These are phyloP conservation scores for Aphis gossypii DNA, from an alignment of 1,140 invertebrate species.

Conservation along the genomic window DNA sequence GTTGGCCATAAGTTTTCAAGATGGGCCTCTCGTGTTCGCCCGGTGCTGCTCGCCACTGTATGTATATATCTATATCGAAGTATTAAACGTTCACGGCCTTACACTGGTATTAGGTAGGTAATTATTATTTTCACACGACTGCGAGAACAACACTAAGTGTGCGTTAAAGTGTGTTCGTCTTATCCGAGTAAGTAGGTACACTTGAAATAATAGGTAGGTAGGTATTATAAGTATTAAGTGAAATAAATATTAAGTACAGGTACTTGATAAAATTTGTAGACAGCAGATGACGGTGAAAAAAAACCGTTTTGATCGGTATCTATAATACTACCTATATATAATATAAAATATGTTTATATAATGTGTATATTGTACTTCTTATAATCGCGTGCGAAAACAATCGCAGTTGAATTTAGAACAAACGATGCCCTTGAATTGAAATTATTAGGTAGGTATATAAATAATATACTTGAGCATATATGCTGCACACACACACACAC, in stretches of 20 bases:
- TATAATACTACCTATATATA: neutral
- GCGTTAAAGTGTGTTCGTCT: neutral
- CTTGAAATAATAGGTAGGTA: neutral
- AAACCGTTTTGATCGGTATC: neutral
- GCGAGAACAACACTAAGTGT: neutral
- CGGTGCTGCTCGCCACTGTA: no score
- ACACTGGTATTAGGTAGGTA: neutral
- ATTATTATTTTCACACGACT: neutral
- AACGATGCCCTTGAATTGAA: neutral
- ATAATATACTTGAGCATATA: neutral
- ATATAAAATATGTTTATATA: neutral
- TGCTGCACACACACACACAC: no score
- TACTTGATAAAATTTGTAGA: neutral
- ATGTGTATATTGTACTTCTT: neutral
- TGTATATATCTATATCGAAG: no score
- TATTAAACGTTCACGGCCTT: neutral
- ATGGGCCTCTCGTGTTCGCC: no score
- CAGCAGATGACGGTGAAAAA: neutral
- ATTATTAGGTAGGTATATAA: neutral
- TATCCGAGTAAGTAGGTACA: neutral
- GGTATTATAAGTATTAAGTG: neutral
- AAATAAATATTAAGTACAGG: neutral
- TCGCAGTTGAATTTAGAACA: conserved; percentile 7
- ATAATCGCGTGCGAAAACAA: neutral
- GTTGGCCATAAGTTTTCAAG: no score